These are phyloP conservation scores for Platycheirus rosarum DNA, from an alignment of 2,888 invertebrate species.

Conservation along the genomic window DNA sequence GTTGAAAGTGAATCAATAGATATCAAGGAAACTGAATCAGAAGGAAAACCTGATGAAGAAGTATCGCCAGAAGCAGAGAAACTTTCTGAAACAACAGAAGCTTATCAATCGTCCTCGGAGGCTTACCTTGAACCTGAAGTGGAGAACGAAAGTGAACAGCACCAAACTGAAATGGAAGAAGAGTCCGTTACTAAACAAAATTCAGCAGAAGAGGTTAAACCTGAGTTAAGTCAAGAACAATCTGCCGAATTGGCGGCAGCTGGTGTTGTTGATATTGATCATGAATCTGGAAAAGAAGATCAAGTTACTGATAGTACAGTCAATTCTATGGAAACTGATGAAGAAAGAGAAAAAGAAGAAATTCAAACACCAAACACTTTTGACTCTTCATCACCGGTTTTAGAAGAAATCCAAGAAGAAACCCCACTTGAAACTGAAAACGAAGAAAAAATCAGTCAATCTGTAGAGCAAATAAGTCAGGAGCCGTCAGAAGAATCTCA, in stretches of 20 bases:
- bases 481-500: neutral
- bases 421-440: neutral
- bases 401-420: constrained; percentile 1
- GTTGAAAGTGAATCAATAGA: constrained; percentile 16
- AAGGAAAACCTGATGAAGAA: neutral
- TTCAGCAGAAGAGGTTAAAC: constrained; percentile 21
- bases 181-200: constrained; percentile 18
- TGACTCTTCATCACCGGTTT: neutral
- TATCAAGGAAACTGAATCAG: neutral
- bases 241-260: neutral
- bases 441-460: neutral
- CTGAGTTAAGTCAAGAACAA: constrained; percentile 15
- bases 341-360: too few relatives aligned
- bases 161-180: neutral
- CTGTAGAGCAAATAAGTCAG: constrained; percentile 1
- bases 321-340: too few relatives aligned
- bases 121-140: neutral
- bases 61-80: neutral
- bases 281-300: neutral
- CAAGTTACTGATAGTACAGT: too few relatives aligned
- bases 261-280: constrained; percentile 17
- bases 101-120: neutral
- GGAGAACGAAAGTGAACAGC: constrained; percentile 5
- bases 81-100: neutral
- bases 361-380: too few relatives aligned